Evolutionary conservation across 2,113 vertebrate species (phyloP), one percentile per base, ranked within the genome.

Genomic region (Apistogramma diplotaenia): DNA sequence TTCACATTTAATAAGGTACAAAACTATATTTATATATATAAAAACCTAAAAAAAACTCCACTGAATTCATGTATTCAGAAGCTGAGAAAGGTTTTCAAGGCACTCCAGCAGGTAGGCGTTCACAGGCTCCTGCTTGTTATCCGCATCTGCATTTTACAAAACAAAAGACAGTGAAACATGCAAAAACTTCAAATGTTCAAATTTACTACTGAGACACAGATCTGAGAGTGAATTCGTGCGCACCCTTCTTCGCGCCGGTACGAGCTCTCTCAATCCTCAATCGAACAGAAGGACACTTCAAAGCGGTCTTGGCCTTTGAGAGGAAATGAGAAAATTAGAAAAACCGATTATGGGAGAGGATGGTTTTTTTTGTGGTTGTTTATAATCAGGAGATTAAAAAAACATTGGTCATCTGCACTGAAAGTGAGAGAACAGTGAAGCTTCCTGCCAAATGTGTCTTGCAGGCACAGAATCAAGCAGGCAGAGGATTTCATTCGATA

Each of bases 281-380:
- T 89, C 95, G 96, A 92, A 99, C 92, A 18, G 95, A 96, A 56
- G 97, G 96, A 90, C 95, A 97, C 94, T 97, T 99, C 95, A 99
- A 94, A 89, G 92, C 94, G 43, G 96, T 95, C 94, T 97, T 99
- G 67, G 97, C 98, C 98, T 99, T 92, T 61, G 85, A 83, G 70
- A 62, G 43, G 60, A 88, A 92, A 87, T 67, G 13, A 54, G 1
- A 21, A 31, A 89, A 49, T 15, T 43, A 43, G 40, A 43, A 43
- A 53, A 58, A 79, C 2, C 40, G 72, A 80, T 90, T 72, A 62
- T 49, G n/a, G n/a, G 76, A 51, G 9, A 87, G 35, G 19, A 58
- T 4, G 37, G 15, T 6, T 19, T 55, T 76, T 59, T 49, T 43
- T 27, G 18, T 27, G 8, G 10, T 27, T 33, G 15, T 70, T 77